Conservation (phyloP, 2,888 invertebrate genomes). For the Bellardia bayeri region DNA sequence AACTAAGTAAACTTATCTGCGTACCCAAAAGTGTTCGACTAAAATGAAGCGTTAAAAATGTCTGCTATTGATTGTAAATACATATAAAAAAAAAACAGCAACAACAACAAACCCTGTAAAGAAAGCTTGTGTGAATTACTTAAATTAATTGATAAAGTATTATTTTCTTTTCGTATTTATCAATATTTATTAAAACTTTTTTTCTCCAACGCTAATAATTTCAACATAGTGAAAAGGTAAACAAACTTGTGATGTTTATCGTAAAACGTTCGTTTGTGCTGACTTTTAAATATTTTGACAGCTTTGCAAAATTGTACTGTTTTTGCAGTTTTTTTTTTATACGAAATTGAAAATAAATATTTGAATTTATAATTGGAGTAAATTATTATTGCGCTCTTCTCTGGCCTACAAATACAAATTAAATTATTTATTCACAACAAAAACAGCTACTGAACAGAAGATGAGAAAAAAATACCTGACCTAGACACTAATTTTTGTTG, state of each 20-base stretch:
- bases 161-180: constrained; percentile 15
- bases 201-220: background rate
- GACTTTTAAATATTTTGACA: background rate
- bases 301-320: background rate
- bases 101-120: constrained; percentile 26
- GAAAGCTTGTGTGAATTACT: constrained; percentile 48
- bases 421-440: background rate
- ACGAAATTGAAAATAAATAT: background rate
- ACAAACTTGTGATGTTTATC: constrained; percentile 33
- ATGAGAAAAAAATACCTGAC: constrained; percentile 43
- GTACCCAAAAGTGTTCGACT: background rate
- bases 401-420: background rate
- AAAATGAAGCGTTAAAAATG: constrained; percentile 2
- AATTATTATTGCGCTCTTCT: background rate
- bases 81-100: background rate
- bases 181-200: constrained; percentile 9
- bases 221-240: constrained; percentile 34
- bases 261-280: background rate
- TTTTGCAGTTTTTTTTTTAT: background rate
- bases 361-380: constrained; percentile 12
- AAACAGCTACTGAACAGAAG: background rate
- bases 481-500: constrained; percentile 47
- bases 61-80: background rate
- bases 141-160: constrained; percentile 34
- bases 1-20: background rate